A percentile compares a stretch with the other conserved stretches of the same genome.
Conservation (phyloP, 2,888 invertebrate genomes). For the Epinotia bilunana region DNA sequence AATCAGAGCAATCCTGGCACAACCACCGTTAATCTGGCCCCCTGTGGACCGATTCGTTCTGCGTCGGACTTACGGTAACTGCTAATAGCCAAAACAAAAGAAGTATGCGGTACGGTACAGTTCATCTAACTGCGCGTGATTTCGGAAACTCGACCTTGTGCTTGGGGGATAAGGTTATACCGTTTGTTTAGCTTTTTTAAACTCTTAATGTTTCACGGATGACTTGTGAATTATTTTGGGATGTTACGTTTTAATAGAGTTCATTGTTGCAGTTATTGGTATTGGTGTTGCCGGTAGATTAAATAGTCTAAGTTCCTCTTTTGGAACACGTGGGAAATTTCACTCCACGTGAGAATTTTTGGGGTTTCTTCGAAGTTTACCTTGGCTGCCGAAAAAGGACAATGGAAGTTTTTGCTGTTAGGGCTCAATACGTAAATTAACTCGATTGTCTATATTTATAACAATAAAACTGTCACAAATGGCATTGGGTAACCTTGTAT, state of each 20-base stretch:
- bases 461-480: too few species aligned
- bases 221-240: slow-evolving; percentile 28
- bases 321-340: not conserved
- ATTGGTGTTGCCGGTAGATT: not conserved
- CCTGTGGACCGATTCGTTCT: slow-evolving; percentile 38
- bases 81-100: slow-evolving; percentile 45
- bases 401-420: not conserved
- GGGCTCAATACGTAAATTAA: too few species aligned
- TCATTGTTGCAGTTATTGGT: slow-evolving; percentile 15
- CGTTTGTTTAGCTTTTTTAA: not conserved
- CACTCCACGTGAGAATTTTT: not conserved
- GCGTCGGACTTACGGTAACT: slow-evolving; percentile 38
- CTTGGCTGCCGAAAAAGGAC: not conserved
- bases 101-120: slow-evolving; percentile 26
- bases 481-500: too few species aligned
- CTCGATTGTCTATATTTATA: too few species aligned
- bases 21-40: slow-evolving; percentile 38
- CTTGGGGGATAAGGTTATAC: not conserved
- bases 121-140: slow-evolving; percentile 6
- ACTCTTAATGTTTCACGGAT: slow-evolving; percentile 34
- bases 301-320: not conserved
- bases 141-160: slow-evolving; percentile 16
- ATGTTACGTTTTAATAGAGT: slow-evolving; percentile 12
- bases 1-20: slow-evolving; percentile 25
- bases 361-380: not conserved